phyloP scores from a whole-genome alignment of 2,113 vertebrate genomes.

The Nyctibius bracteatus region DNA sequence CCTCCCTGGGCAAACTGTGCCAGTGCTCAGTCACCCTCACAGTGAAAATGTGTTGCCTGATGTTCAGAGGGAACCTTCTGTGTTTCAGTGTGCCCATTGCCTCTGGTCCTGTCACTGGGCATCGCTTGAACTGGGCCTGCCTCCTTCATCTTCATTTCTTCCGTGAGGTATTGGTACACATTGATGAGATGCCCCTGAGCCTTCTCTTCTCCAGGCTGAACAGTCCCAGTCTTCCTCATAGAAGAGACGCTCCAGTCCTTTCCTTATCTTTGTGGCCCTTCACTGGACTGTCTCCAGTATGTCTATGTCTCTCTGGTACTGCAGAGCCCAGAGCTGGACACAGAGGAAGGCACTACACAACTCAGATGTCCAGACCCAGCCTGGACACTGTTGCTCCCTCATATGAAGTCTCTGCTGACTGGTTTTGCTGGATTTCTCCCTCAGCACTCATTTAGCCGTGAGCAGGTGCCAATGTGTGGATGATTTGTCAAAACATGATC shows the following conservation, averaged over 20 bases:
- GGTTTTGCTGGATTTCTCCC: background rate
- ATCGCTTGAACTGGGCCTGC: background rate
- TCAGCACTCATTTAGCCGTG: background rate
- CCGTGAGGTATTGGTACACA: too few species aligned
- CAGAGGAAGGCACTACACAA: background rate
- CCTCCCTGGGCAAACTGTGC: background rate
- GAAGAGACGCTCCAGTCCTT: background rate
- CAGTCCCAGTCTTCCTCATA: background rate
- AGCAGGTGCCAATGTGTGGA: background rate
- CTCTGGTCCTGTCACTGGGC: background rate
- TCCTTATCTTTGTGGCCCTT: background rate
- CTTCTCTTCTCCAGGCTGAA: background rate
- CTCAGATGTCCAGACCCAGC: background rate
- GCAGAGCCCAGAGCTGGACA: background rate
- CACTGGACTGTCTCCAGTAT: background rate
- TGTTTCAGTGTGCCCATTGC: background rate
- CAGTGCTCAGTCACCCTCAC: background rate
- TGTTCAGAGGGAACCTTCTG: background rate
- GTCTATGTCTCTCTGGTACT: too few species aligned
- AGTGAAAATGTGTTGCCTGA: background rate
- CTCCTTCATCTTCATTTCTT: background rate
- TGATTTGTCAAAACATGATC: background rate
- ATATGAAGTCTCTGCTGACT: background rate
- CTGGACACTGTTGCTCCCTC: background rate
- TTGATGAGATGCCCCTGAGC: background rate